Evolutionary conservation across 2,113 vertebrate species (phyloP), one percentile per base, ranked within the genome.

Genomic region (Aspiorhynchus laticeps): DNA sequence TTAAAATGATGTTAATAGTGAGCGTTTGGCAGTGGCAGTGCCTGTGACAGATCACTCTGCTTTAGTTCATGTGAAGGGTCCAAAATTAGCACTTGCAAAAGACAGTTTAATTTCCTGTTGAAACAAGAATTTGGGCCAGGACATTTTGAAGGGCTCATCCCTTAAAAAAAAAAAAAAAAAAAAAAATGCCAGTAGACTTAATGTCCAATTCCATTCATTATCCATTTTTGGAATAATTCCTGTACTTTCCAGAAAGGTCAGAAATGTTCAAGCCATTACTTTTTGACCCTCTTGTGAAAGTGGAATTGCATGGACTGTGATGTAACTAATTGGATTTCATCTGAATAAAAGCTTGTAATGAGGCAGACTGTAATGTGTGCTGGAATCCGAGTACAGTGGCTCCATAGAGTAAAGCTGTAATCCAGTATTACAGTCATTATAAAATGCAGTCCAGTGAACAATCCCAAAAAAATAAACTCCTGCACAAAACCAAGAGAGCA

Each of bases 311-410:
- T 8, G 41, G 69, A 17, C 73, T 41, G n/a, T 75, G 73, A 46
- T 75, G n/a, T 46, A 17, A 46, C 73, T 46, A 46, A 76, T 28
- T 76, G 73, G 73, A 76, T 76, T 76, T 76, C 24, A 76, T 75
- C 24, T 75, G 41, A 43, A 75, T 75, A 8, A 75, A 76, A 76
- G 73, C 12, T 28, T 76, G 38, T 17, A 46, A 76, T 76, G 73
- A 76, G 73, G 41, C 41, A 76, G 41, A 46, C 73, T 46, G 73
- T 26, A 75, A 75, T 75, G 41, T 75, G 73, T 75, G 41, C 73
- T 46, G 73, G 41, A 76, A 46, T 76, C 41, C 6, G 4, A 2
- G 12, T n/a, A 46, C 73, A n/a, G 73, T 43, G 28, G 12, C 12
- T 80, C 31, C 51, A 15, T 15, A 14, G 51, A 80, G 77, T 4